Evolutionary conservation across 2,797 vertebrate genomes (phyloP), one percentile per base, ranked within the genome.

Genomic region (Jordanella pulchra): DNA sequence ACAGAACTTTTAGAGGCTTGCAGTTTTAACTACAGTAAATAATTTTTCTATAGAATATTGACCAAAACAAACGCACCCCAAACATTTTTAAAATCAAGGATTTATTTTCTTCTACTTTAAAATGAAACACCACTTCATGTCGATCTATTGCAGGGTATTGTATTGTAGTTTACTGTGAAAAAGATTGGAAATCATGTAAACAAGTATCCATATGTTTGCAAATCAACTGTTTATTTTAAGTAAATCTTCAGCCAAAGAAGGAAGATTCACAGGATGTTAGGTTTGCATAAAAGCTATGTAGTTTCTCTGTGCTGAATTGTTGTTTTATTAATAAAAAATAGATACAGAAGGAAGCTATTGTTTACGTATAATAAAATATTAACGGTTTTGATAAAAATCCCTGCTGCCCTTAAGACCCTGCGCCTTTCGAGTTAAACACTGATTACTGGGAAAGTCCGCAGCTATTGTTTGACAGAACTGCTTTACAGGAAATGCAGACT

Each of bases 401-500:
- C n/a, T 68, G n/a, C 23, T 28, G 61, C 32, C 17, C 7, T 14
- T 25, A 13, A 67, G 47, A 76, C 11, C 21, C 17, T 58, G 9
- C 47, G 13, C 23, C 27, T 28, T 27, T 45, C 45, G 13, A 7
- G 15, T 69, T 51, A 48, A 27, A 69, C 7, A 61, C 30, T 35
- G 15, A 77, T 71, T 7, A 25, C 17, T 56, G 51, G 9, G 14
- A 53, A 65, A 70, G 44, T 27, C 3, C 21, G 21, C 71, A 30
- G 21, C n/a, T 84, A 44, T 32, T 25, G 15, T 25, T 53, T 71
- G 14, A 11, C 21, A 10, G 42, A 69, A 48, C 23, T 60, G 35
- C 18, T 14, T 81, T 71, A 65, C 64, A 48, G 56, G 76, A 75
- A 85, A 72, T 14, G n/a, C 35, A 72, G 23, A 56, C 12, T 28